Evolutionary conservation across 2,888 invertebrate genomes (phyloP).

Genomic region (Pseudococcus viburni): DNA sequence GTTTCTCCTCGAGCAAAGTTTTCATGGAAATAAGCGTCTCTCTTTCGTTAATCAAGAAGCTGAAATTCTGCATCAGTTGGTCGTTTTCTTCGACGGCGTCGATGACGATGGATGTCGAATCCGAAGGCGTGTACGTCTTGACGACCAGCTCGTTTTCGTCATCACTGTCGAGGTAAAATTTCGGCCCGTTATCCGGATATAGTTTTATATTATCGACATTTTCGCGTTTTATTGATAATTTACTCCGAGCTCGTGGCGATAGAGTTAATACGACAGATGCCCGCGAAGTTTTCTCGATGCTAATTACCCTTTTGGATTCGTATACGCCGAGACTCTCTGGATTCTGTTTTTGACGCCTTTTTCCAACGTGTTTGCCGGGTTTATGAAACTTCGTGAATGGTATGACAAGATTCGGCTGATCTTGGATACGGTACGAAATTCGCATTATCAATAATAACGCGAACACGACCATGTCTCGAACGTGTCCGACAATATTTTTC

Average conservation of each 20-base stretch:
- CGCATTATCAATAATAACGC: constrained; percentile 43
- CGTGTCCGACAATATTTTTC: background rate
- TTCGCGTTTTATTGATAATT: constrained; percentile 54
- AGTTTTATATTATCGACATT: constrained; percentile 46
- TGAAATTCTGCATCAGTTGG: constrained; percentile 16
- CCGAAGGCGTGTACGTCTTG: background rate
- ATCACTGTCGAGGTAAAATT: constrained; percentile 4
- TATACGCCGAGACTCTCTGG: background rate
- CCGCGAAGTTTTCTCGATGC: background rate
- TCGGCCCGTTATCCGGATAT: constrained; percentile 43
- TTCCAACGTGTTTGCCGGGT: constrained; percentile 38
- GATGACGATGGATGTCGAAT: constrained; percentile 5
- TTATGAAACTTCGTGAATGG: constrained; percentile 34
- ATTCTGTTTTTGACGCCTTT: constrained; percentile 38
- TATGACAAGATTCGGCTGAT: constrained; percentile 37
- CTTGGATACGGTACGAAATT: constrained; percentile 54
- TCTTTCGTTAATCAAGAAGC: background rate
- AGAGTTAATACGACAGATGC: constrained; percentile 10
- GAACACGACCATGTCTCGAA: background rate
- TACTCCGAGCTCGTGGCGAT: constrained; percentile 42
- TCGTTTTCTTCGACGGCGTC: background rate
- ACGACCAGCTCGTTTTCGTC: background rate
- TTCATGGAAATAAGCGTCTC: constrained; percentile 58
- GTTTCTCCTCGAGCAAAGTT: constrained; percentile 39
- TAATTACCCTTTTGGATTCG: background rate